Evolutionary conservation across 2,797 vertebrate species (phyloP).

Genomic region (Aviceda leuphotes): DNA sequence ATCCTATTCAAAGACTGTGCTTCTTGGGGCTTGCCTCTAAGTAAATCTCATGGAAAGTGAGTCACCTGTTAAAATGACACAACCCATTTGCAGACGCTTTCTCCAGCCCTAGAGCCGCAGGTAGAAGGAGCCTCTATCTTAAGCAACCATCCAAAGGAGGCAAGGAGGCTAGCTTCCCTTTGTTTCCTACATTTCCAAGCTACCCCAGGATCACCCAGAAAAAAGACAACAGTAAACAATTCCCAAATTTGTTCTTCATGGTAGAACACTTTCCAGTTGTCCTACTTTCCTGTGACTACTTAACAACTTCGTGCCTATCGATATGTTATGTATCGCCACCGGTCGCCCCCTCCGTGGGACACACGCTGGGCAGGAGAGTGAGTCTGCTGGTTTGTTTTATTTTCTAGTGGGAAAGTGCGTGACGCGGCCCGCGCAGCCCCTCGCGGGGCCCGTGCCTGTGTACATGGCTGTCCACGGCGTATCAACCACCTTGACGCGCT

Average conservation of each 20-base stretch:
- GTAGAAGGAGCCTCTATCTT: neutral
- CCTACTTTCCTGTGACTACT: neutral
- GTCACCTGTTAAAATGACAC: slow-evolving; percentile 27
- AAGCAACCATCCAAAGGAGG: neutral
- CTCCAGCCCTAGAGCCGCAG: neutral
- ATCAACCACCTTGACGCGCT: neutral
- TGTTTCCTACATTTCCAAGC: slow-evolving; percentile 1
- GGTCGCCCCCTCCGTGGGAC: neutral
- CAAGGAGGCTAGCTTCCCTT: slow-evolving; percentile 4
- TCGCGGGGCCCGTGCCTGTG: neutral
- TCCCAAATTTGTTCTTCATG: slow-evolving; percentile 23
- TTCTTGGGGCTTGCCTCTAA: neutral
- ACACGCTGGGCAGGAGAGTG: neutral
- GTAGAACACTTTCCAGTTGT: neutral
- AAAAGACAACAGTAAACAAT: neutral
- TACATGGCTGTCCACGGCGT: neutral
- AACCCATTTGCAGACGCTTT: slow-evolving; percentile 6
- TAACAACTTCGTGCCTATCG: neutral
- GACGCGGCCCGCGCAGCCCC: neutral
- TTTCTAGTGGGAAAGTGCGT: neutral
- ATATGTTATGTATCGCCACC: neutral
- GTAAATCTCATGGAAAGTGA: slow-evolving; percentile 10
- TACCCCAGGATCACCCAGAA: neutral
- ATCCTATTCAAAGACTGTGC: neutral
- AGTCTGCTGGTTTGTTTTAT: slow-evolving; percentile 7